These are phyloP conservation scores for Pitta sordida DNA, from an alignment of 2,113 vertebrate genomes.

Conservation along the genomic window DNA sequence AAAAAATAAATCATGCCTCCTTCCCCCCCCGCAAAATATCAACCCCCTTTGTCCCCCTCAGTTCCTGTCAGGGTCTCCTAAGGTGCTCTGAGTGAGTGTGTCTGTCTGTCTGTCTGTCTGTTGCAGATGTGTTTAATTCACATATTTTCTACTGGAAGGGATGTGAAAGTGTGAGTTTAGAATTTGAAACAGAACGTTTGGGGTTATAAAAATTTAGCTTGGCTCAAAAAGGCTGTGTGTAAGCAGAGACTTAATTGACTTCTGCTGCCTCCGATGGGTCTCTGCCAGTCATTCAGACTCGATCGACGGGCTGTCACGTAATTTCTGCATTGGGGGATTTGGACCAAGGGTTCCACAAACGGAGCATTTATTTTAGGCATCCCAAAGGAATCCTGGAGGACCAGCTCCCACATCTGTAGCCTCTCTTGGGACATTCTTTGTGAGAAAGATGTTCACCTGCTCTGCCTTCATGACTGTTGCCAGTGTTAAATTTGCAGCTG, in stretches of 20 bases:
- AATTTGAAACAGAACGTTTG: constrained; percentile 64
- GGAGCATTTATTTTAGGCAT: constrained; percentile 15
- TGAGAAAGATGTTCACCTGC: constrained; percentile 5
- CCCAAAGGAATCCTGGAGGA: neutral
- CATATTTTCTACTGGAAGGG: constrained; percentile 57
- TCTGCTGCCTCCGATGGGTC: constrained; percentile 76
- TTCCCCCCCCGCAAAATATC: neutral
- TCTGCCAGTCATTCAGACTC: constrained; percentile 81
- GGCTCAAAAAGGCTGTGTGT: constrained; percentile 68
- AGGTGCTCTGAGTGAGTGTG: constrained; percentile 12
- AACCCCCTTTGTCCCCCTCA: neutral
- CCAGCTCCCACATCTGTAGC: neutral
- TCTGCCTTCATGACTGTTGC: neutral
- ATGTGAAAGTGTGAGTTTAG: constrained; percentile 62
- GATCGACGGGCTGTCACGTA: constrained; percentile 52
- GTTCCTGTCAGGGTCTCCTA: constrained; percentile 28
- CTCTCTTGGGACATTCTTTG: neutral
- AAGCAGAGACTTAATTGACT: constrained; percentile 80
- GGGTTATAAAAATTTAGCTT: constrained; percentile 77
- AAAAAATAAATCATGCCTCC: neutral
- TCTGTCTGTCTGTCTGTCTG: neutral
- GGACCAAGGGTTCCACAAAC: neutral
- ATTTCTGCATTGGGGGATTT: neutral
- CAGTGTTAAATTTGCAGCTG: neutral
- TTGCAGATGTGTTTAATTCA: constrained; percentile 72